A percentile compares a stretch with the other conserved stretches of the same genome.
phyloP scores from a whole-genome alignment of 92 coral and sea anemone species.

The Pocillopora grandis region DNA sequence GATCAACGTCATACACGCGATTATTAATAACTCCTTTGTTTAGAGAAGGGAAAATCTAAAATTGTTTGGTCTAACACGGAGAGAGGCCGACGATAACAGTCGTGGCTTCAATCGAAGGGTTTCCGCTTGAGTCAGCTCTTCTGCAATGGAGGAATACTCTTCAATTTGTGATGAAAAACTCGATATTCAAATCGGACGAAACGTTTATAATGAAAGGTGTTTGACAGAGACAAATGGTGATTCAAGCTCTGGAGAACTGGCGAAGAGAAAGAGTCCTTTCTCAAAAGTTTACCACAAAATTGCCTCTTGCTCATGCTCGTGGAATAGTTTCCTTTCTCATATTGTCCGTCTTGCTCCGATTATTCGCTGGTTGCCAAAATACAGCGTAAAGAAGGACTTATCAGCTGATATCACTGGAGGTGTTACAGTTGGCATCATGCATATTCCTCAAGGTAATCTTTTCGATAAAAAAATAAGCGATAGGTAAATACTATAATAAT shows the following conservation, averaged over 20 bases:
- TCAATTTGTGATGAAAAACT: background rate
- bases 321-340: background rate
- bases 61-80: too few relatives aligned
- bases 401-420: conserved; percentile 80
- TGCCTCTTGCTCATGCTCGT: conserved; percentile 25
- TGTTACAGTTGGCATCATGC: conserved; percentile 88
- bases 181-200: conserved; percentile 4
- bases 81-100: too few relatives aligned
- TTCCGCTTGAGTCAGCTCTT: too few relatives aligned
- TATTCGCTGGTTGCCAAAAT: conserved; percentile 84
- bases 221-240: background rate
- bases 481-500: too few relatives aligned
- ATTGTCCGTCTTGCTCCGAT: conserved; percentile 60
- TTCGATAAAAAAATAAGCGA: background rate
- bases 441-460: conserved; percentile 89
- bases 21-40: too few relatives aligned
- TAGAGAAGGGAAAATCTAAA: too few relatives aligned
- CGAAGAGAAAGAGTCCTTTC: background rate
- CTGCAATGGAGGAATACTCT: background rate
- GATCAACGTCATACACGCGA: too few relatives aligned
- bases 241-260: background rate
- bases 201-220: conserved; percentile 10
- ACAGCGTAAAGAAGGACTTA: conserved; percentile 60
- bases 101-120: too few relatives aligned
- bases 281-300: background rate